Evolutionary conservation across 2,113 vertebrate genomes (phyloP).

Genomic region (Scolopax mira): DNA sequence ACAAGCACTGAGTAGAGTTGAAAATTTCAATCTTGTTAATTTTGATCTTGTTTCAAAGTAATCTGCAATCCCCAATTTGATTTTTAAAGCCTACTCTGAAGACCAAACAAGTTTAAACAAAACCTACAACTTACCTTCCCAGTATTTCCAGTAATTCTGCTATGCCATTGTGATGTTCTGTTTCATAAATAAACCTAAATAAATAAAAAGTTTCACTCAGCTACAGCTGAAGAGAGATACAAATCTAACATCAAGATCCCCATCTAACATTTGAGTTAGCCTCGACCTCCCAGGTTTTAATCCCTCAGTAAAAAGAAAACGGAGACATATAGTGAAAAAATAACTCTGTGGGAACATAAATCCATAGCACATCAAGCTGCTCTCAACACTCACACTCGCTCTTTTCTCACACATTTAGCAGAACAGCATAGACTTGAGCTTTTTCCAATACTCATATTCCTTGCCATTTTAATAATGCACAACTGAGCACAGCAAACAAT

Average conservation of each 20-base stretch:
- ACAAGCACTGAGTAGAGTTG: not conserved
- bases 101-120: not conserved
- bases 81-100: not conserved
- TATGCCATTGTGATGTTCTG: conserved; percentile 99
- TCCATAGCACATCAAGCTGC: not conserved
- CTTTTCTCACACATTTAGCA: not conserved
- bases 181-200: conserved; percentile 99
- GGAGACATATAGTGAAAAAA: not conserved
- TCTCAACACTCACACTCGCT: not conserved
- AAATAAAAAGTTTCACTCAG: not conserved
- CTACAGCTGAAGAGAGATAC: not conserved
- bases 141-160: conserved; percentile 98
- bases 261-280: not conserved
- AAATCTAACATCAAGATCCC: not conserved
- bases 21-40: not conserved
- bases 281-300: not conserved
- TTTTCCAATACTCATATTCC: not conserved
- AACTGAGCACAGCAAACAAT: not conserved
- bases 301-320: not conserved
- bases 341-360: not conserved
- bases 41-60: not conserved
- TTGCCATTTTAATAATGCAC: not conserved
- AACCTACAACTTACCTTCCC: conserved; percentile 85
- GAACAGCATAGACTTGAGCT: not conserved
- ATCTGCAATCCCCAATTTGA: not conserved